Evolutionary conservation across 2,113 vertebrate species (phyloP).

Genomic region (Gnathonemus longibarbis): DNA sequence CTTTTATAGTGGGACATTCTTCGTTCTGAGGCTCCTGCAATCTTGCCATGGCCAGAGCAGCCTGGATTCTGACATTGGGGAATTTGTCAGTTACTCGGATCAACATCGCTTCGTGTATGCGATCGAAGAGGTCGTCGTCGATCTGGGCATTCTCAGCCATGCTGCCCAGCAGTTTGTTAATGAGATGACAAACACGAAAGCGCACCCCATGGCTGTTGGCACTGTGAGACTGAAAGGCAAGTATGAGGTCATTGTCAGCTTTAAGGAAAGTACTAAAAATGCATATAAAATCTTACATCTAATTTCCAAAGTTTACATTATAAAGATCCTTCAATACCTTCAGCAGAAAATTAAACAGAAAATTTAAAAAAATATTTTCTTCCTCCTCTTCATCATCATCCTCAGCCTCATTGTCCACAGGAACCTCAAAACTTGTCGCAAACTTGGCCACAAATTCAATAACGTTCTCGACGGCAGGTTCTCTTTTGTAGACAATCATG

Average conservation of each 20-base stretch:
- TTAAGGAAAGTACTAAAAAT: not conserved
- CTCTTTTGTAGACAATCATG: conserved; percentile 84
- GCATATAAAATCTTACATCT: not conserved
- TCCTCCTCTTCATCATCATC: conserved; percentile 52
- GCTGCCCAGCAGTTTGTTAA: conserved; percentile 84
- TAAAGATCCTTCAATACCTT: conserved; percentile 62
- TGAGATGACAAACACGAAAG: conserved; percentile 84
- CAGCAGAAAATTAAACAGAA: conserved; percentile 81
- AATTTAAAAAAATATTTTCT: conserved; percentile 70
- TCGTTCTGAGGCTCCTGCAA: conserved; percentile 84
- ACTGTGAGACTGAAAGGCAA: conserved; percentile 67
- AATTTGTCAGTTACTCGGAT: conserved; percentile 84
- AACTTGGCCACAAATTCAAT: conserved; percentile 84
- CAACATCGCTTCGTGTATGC: conserved; percentile 86
- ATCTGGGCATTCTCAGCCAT: conserved; percentile 92
- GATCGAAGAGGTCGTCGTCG: conserved; percentile 84
- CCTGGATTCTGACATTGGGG: conserved; percentile 88
- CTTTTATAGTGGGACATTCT: conserved; percentile 78
- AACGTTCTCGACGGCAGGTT: conserved; percentile 77
- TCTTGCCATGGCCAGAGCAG: conserved; percentile 83
- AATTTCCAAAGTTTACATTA: not conserved
- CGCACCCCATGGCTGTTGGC: conserved; percentile 81
- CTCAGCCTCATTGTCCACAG: conserved; percentile 41
- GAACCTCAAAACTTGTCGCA: conserved; percentile 72
- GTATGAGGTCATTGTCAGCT: not conserved